A percentile compares a stretch with the other conserved stretches of the same genome.
Evolutionary conservation across 2,888 invertebrate genomes (phyloP).

Genomic region (Andrena praecox): DNA sequence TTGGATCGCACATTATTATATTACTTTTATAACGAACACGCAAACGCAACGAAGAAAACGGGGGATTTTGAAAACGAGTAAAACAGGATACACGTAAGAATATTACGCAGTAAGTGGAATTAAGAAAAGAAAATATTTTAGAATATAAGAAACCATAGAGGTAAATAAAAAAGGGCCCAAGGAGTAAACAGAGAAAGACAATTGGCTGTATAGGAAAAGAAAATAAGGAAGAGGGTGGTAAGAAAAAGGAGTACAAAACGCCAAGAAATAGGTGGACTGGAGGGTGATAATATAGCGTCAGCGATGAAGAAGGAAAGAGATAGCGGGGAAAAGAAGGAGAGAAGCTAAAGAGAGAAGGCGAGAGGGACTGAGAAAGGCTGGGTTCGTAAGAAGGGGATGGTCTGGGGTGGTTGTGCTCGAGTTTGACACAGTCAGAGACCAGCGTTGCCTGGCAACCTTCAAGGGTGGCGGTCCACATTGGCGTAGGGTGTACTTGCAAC

Average conservation of each 20-base stretch:
- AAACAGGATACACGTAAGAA: neutral
- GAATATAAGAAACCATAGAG: conserved; percentile 9
- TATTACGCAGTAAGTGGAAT: neutral
- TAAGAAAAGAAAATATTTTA: conserved; percentile 31
- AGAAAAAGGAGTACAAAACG: neutral
- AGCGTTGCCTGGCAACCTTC: conserved; percentile 82
- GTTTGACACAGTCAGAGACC: conserved; percentile 83
- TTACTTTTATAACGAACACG: too few species aligned
- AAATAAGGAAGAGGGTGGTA: neutral
- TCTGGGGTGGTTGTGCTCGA: conserved; percentile 70
- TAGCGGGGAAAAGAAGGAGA: conserved; percentile 20
- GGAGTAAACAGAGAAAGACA: conserved; percentile 1
- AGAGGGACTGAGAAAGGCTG: conserved; percentile 13
- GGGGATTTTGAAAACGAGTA: neutral
- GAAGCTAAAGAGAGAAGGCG: conserved; percentile 14
- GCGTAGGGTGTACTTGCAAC: conserved; percentile 78
- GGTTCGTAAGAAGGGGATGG: conserved; percentile 65
- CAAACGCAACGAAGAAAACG: too few species aligned
- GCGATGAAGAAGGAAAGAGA: conserved; percentile 8
- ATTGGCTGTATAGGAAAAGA: conserved; percentile 30
- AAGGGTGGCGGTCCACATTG: conserved; percentile 79
- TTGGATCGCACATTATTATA: too few species aligned
- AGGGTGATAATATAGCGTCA: conserved; percentile 14
- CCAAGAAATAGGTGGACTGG: neutral
- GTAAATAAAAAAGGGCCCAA: neutral